Evolutionary conservation across 2,888 invertebrate genomes (phyloP).

Genomic region (Andrena bicolor): DNA sequence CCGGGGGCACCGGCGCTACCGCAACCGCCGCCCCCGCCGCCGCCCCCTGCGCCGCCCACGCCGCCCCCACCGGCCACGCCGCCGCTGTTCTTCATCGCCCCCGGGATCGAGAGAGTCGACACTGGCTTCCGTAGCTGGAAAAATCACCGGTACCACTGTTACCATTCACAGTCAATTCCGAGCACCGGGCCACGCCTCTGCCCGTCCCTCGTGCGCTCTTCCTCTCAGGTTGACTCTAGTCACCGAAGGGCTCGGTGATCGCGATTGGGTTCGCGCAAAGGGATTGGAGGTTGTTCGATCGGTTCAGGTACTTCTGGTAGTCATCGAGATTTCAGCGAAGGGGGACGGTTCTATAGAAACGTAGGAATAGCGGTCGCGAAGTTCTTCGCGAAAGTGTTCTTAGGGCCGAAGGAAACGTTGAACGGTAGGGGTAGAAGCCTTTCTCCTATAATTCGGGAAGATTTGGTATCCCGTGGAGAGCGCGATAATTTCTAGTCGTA

Average conservation of each 20-base stretch:
- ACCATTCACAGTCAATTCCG: conserved; percentile 6
- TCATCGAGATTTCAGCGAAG: not conserved
- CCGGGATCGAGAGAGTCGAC: conserved; percentile 98
- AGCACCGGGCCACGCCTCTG: no score
- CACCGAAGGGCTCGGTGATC: not conserved
- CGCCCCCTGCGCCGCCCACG: conserved; percentile 85
- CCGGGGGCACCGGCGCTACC: conserved; percentile 86
- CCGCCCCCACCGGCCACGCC: conserved; percentile 85
- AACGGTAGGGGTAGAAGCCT: no score
- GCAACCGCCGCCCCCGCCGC: conserved; percentile 83
- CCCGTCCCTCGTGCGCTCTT: not conserved
- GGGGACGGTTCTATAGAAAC: not conserved
- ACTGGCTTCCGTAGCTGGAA: conserved; percentile 98
- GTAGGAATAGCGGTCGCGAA: not conserved
- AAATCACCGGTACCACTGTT: conserved; percentile 40
- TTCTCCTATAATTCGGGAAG: no score
- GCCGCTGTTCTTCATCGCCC: conserved; percentile 93
- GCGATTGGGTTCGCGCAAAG: not conserved
- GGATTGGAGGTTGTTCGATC: not conserved
- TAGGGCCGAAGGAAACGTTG: not conserved
- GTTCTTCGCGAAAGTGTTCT: not conserved
- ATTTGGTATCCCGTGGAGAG: no score
- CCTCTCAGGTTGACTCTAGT: no score
- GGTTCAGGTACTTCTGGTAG: not conserved
- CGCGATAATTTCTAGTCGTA: not conserved